Evolutionary conservation across 1,140 invertebrate species (phyloP).

Genomic region (Calephelis nemesis): DNA sequence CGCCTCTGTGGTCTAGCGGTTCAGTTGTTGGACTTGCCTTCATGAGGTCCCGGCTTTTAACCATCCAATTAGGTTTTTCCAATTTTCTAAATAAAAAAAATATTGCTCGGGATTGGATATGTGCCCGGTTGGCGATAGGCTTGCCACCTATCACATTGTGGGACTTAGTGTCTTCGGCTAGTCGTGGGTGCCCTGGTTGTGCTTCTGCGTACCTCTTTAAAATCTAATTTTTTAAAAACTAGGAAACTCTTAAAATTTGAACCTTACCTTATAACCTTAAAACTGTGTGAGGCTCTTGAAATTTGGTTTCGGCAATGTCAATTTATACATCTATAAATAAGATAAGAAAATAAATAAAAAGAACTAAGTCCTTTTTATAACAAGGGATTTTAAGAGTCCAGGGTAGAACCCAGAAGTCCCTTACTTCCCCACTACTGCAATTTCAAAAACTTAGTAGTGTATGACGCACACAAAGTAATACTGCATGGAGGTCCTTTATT

Average conservation of each 20-base stretch:
- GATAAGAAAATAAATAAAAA: slow-evolving; percentile 25
- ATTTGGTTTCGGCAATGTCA: slow-evolving; percentile 21
- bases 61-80: too few species aligned
- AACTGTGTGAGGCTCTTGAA: slow-evolving; percentile 22
- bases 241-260: background rate
- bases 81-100: too few species aligned
- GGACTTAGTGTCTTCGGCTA: too few species aligned
- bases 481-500: slow-evolving; percentile 1
- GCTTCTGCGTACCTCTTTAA: too few species aligned
- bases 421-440: slow-evolving; percentile 23
- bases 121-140: too few species aligned
- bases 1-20: too few species aligned
- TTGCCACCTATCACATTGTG: too few species aligned
- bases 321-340: slow-evolving; percentile 1
- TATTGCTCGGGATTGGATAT: too few species aligned
- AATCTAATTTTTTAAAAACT: too few species aligned
- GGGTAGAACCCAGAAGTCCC: slow-evolving; percentile 14
- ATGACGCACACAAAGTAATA: slow-evolving; percentile 24
- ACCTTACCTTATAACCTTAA: background rate
- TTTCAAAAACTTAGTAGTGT: slow-evolving; percentile 28
- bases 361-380: slow-evolving; percentile 29
- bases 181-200: too few species aligned
- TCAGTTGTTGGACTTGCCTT: too few species aligned
- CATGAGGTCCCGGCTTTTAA: too few species aligned
- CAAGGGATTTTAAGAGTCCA: slow-evolving; percentile 1